Conservation (phyloP, 2,797 vertebrate genomes). For the Adrianichthys oophorus region DNA sequence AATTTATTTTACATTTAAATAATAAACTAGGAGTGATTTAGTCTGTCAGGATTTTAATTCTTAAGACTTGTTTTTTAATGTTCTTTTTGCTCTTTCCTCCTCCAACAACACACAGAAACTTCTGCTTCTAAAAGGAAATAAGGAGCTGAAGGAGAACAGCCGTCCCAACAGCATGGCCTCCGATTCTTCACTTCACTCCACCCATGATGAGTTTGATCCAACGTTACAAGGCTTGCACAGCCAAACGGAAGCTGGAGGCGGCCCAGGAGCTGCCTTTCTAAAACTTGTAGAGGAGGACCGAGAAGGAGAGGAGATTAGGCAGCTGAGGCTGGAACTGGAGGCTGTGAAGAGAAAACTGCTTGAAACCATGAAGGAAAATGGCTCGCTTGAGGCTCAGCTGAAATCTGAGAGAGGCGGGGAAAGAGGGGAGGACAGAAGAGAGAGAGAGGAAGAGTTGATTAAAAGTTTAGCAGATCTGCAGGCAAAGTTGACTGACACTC, state of each 20-base stretch:
- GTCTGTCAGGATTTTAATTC: not conserved
- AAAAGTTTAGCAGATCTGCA: conserved; percentile 85
- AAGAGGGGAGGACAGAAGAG: conserved; percentile 60
- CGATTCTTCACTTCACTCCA: conserved; percentile 82
- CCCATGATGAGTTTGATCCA: conserved; percentile 79
- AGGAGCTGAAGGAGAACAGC: conserved; percentile 65
- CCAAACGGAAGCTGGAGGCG: conserved; percentile 45
- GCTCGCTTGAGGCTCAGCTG: conserved; percentile 78
- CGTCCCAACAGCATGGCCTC: conserved; percentile 81
- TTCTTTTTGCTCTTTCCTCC: not conserved
- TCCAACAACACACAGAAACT: conserved; percentile 61
- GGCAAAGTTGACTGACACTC: conserved; percentile 83
- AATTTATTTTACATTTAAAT: not conserved
- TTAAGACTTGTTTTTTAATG: not conserved
- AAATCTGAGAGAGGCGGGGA: conserved; percentile 59
- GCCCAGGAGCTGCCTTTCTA: conserved; percentile 32
- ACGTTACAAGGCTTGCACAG: conserved; percentile 21
- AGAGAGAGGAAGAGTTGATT: conserved; percentile 68
- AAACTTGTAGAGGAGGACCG: conserved; percentile 37
- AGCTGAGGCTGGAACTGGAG: conserved; percentile 81
- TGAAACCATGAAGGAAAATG: conserved; percentile 81
- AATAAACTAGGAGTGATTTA: not conserved
- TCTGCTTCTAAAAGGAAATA: conserved; percentile 62
- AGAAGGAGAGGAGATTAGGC: conserved; percentile 69
- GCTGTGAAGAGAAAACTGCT: conserved; percentile 80